Evolutionary conservation across 2,888 invertebrate genomes (phyloP).

Genomic region (Galeruca laticollis): DNA sequence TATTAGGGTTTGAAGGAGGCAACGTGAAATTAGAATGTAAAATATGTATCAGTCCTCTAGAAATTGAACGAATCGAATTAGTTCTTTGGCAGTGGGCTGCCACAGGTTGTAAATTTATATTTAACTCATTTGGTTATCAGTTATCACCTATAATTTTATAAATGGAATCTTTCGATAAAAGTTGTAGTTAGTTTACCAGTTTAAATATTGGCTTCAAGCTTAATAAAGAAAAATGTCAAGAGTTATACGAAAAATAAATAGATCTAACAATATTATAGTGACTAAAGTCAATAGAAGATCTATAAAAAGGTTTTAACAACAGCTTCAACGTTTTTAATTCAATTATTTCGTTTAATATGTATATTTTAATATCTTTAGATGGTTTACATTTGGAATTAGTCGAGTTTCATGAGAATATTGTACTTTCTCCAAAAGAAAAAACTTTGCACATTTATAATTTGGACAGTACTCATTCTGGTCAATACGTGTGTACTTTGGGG

Average conservation of each 20-base stretch:
- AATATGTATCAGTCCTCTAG: conserved; percentile 70
- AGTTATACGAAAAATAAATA: no score
- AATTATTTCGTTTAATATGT: not conserved
- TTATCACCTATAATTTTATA: no score
- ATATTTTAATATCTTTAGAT: conserved; percentile 20
- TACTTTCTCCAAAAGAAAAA: conserved; percentile 66
- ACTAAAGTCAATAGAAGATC: not conserved
- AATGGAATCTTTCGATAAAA: no score
- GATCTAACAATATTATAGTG: no score
- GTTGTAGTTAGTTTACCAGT: no score
- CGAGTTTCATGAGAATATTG: conserved; percentile 65
- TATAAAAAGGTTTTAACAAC: no score
- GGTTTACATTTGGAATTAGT: conserved; percentile 58
- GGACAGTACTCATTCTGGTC: conserved; percentile 67
- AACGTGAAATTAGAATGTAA: conserved; percentile 67
- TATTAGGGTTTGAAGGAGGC: conserved; percentile 66
- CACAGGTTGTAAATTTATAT: conserved; percentile 3
- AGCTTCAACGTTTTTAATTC: no score
- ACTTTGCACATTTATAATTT: conserved; percentile 70
- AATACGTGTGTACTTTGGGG: conserved; percentile 71
- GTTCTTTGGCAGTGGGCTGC: conserved; percentile 68
- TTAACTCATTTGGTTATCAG: no score
- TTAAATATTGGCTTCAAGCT: no score
- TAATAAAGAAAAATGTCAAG: no score
- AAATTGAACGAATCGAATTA: conserved; percentile 61